Evolutionary conservation across 2,888 invertebrate genomes (phyloP).

Genomic region (Amphipyra berbera): DNA sequence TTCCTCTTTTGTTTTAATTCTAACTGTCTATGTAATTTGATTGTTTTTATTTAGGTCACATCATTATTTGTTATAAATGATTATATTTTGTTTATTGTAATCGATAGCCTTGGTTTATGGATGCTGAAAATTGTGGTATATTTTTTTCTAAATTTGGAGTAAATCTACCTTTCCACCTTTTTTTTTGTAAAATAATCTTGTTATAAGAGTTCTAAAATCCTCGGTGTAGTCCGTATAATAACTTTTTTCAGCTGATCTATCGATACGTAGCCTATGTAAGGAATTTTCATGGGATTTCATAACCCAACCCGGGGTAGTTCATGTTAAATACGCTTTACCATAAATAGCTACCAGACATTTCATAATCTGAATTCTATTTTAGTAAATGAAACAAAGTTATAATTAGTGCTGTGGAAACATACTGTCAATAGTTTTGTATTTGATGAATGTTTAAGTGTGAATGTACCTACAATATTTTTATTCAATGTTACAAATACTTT

Average conservation of each 20-base stretch:
- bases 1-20: constrained; percentile 82
- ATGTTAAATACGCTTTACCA: too few relatives aligned
- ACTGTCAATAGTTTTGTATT: neutral
- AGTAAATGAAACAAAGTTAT: neutral
- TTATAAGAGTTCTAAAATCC: too few relatives aligned
- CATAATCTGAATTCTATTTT: neutral
- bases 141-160: neutral
- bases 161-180: too few relatives aligned
- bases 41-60: constrained; percentile 81
- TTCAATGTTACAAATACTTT: too few relatives aligned
- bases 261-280: neutral
- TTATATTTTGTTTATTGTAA: constrained; percentile 20
- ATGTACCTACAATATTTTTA: too few relatives aligned
- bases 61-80: constrained; percentile 32
- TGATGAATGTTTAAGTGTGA: too few relatives aligned
- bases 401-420: neutral
- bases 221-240: too few relatives aligned
- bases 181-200: too few relatives aligned
- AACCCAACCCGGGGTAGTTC: constrained; percentile 7
- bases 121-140: neutral
- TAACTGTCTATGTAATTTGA: constrained; percentile 61
- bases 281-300: constrained; percentile 22
- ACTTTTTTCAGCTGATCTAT: too few relatives aligned
- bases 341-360: neutral
- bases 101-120: constrained; percentile 6